Evolutionary conservation across 64 coral and sea anemone species (phyloP), one percentile per base, ranked within the genome.

Genomic region (Dendrophyllia cribrosa): DNA sequence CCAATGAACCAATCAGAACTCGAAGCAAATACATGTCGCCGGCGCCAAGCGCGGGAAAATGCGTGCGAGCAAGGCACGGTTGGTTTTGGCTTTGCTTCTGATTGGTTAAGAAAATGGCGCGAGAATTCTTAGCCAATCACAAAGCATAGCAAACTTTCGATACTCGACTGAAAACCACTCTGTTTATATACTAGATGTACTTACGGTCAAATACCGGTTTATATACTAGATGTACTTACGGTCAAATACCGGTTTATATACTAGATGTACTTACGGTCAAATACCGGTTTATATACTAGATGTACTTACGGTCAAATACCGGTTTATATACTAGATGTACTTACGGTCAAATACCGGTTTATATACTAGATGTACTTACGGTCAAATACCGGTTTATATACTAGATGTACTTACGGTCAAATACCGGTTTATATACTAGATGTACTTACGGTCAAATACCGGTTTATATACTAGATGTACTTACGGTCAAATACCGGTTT

Each of bases 171-270:
- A 34, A 34, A 34, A 34, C 34, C 34, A 34, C 34, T 34, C 34
- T 2, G 34, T 34, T 34, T 34, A 34, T 34, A 34, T 34, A 34
- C 34, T 17, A 19, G 11, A 53, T 17, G 15, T 65, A 91, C 91
- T 92, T 87, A 92, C 91, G 86, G 1, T 85, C 3, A 55, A 87
- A 44, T 10, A 87, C 56, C 6, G 15, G 82, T 19, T 86, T n/a
- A n/a, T n/a, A n/a, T n/a, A n/a, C n/a, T 17, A 19, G 11, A 53
- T 17, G 15, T 65, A 91, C 91, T 92, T 87, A 92, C 91, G 86
- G 1, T 85, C 3, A 55, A 87, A 44, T 10, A 87, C 56, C 6
- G 15, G 82, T 19, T 86, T n/a, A n/a, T n/a, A n/a, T n/a, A n/a
- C n/a, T 17, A 19, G 11, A 53, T 17, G 15, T 65, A 91, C 91